Conservation (phyloP, 2,113 vertebrate species). For the Puntigrus tetrazona region DNA sequence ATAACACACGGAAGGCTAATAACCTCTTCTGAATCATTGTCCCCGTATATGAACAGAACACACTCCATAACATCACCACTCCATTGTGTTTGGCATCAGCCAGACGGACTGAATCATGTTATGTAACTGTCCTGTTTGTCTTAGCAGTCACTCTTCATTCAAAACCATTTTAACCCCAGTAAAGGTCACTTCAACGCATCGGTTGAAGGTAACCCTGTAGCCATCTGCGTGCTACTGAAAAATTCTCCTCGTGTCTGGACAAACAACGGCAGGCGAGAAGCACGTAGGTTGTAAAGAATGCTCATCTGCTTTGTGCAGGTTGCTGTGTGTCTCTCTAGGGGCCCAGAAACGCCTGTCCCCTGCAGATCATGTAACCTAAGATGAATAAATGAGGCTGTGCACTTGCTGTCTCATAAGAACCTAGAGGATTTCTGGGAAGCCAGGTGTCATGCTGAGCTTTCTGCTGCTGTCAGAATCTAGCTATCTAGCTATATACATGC, state of each 20-base stretch:
- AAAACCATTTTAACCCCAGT: neutral
- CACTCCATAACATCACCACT: neutral
- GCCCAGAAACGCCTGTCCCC: slow-evolving; percentile 1
- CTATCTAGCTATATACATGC: slow-evolving; percentile 33
- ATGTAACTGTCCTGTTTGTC: slow-evolving; percentile 10
- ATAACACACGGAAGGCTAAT: neutral
- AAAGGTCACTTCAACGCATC: slow-evolving; percentile 36
- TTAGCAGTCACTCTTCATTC: slow-evolving; percentile 17
- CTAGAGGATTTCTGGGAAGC: slow-evolving; percentile 42
- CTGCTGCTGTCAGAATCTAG: slow-evolving; percentile 40
- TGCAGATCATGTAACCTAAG: slow-evolving; percentile 33
- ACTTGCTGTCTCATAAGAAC: slow-evolving; percentile 37
- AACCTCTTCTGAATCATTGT: neutral
- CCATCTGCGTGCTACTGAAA: neutral
- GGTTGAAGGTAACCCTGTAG: slow-evolving; percentile 16
- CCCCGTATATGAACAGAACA: too few relatives aligned
- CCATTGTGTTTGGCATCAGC: neutral
- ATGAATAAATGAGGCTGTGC: slow-evolving; percentile 18
- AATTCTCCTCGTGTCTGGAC: slow-evolving; percentile 4
- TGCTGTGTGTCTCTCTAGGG: neutral
- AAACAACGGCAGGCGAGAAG: neutral
- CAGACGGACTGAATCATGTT: neutral
- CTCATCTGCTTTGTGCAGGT: neutral
- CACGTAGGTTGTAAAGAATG: neutral
- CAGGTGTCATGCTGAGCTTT: slow-evolving; percentile 11